Evolutionary conservation across 2,113 vertebrate species (phyloP).

Genomic region (Cromileptes altivelis): DNA sequence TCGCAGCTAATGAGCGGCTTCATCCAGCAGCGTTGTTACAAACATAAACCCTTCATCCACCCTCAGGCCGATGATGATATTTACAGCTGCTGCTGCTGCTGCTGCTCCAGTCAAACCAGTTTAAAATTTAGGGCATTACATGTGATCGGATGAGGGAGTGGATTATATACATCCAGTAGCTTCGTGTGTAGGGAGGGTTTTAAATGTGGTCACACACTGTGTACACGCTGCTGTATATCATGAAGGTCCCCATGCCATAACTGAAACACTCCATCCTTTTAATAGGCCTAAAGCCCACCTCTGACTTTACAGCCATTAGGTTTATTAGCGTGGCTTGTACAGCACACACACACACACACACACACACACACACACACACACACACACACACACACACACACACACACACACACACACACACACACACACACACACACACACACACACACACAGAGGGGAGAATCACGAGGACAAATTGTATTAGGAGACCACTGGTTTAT

Average conservation of each 20-base stretch:
- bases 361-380: conserved; percentile 11
- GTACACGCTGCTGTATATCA: conserved; percentile 21
- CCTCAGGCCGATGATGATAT: conserved; percentile 24
- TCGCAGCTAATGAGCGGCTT: conserved; percentile 40
- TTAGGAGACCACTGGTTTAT: conserved; percentile 75
- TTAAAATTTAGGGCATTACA: conserved; percentile 47
- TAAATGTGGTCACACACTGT: conserved; percentile 26
- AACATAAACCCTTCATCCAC: conserved; percentile 4
- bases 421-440: conserved; percentile 15
- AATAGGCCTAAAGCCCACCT: conserved; percentile 62
- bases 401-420: not conserved
- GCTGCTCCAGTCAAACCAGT: conserved; percentile 1
- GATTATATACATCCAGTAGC: conserved; percentile 29
- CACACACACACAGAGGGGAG: conserved; percentile 22
- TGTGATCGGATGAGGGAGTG: conserved; percentile 36
- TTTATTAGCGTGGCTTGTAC: conserved; percentile 72
- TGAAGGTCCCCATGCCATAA: conserved; percentile 27
- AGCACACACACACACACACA: not conserved
- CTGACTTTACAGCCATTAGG: conserved; percentile 74
- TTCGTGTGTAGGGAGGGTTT: conserved; percentile 23
- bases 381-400: conserved; percentile 5
- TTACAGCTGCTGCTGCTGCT: conserved; percentile 13
- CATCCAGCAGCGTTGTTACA: conserved; percentile 25
- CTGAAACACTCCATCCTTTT: conserved; percentile 50
- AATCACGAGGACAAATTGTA: conserved; percentile 69